These are phyloP conservation scores for Ophraella communa DNA, from an alignment of 2,888 invertebrate genomes.

Conservation along the genomic window DNA sequence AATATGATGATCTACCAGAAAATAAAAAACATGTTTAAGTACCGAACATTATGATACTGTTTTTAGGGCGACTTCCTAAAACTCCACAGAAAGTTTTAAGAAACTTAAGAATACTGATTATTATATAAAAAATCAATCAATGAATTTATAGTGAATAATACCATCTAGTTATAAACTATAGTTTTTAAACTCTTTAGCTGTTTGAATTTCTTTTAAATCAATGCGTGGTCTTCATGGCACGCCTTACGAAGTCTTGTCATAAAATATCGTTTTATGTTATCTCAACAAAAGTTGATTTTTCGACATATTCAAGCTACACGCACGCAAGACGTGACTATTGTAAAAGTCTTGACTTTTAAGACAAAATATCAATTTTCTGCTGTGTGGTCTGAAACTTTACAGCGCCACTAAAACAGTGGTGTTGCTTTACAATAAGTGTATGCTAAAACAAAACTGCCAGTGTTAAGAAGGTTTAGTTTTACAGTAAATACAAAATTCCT, in stretches of 20 bases:
- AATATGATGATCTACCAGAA: too few species aligned
- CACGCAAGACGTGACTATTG: not conserved
- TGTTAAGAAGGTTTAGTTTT: conserved; percentile 2
- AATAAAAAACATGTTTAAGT: too few species aligned
- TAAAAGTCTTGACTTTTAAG: not conserved
- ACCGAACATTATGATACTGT: too few species aligned
- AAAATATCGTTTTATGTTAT: not conserved
- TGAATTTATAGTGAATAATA: too few species aligned
- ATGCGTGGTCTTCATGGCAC: not conserved
- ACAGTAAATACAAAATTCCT: not conserved
- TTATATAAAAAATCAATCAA: too few species aligned
- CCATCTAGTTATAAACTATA: too few species aligned
- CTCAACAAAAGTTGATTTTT: not conserved
- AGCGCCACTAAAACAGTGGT: not conserved
- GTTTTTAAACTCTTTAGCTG: too few species aligned
- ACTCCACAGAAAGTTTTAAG: too few species aligned
- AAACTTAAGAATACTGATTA: too few species aligned
- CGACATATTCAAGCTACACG: not conserved
- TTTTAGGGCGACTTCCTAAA: too few species aligned
- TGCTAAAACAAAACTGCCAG: not conserved
- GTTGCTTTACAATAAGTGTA: not conserved
- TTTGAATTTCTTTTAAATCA: too few species aligned
- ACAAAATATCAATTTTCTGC: conserved; percentile 17
- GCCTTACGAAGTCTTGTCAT: not conserved
- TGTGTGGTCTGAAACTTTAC: conserved; percentile 14